Base-by-base conservation (phyloP, 2,888 invertebrate species). In the Hyposoter dolosus region DNA sequence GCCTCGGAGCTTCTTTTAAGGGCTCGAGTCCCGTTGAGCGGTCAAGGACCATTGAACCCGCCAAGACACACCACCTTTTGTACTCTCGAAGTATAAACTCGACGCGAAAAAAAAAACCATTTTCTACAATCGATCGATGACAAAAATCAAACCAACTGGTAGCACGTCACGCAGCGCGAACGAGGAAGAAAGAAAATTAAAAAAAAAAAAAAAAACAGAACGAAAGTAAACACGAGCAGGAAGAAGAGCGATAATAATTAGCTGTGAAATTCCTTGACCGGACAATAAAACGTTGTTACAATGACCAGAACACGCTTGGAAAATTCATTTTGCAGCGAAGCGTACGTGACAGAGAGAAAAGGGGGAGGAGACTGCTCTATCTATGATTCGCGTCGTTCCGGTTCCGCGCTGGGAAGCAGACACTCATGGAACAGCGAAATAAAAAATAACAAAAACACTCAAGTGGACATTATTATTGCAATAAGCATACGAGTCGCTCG, bases 321-420 rank as follows among this genome's bases (percentile, higher is more conserved):
- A 83, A 86, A 86, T 83, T 66, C 77, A 56, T 68, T 69, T 80
- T 74, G 68, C 81, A 86, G 72, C 85, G 85, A 81, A 80, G 83
- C 83, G 86, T 83, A 69, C 40, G 53, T 53, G 35, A 45, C 47
- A 32, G 66, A 71, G 56, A 40, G 23, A 10, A 19, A 56, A 47
- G 66, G 63, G 15, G 35, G 60, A 35, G 35, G 35, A 5, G n/a
- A 65, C 66, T 65, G 28, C 43, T 65, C 66, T 72, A 74, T 81
- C 56, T 69, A 72, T 50, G 78, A 63, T 43, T 66, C 40, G 75
- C 76, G 60, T 82, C 80, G 85, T 83, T 83, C 80, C 85, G 83
- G 85, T 83, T 81, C 81, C 86, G 86, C 56, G 86, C 83, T 68
- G 71, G 74, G 63, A 83, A 83, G 83, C 50, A 72, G 10, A 83